Evolutionary conservation across 2,113 vertebrate species (phyloP).

Genomic region (Crotalus horridus): DNA sequence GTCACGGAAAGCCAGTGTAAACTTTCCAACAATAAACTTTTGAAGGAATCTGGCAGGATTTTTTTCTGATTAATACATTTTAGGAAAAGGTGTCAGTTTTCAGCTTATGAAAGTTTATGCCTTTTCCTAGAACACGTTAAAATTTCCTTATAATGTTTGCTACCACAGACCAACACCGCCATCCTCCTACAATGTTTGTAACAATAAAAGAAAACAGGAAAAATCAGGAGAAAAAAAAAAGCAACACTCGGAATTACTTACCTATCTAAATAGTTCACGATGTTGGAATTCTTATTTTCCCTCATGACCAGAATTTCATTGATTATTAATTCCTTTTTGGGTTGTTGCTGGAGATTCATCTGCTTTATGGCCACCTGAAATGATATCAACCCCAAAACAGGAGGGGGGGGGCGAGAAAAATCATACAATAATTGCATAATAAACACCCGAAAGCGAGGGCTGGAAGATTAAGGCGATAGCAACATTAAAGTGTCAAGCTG

Average conservation of each 20-base stretch:
- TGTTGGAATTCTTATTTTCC: constrained; percentile 99
- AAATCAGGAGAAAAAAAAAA: not conserved
- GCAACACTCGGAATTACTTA: constrained; percentile 56
- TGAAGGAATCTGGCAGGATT: not conserved
- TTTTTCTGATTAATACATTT: not conserved
- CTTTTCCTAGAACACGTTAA: not conserved
- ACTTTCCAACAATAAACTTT: not conserved
- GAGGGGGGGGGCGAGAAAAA: not conserved
- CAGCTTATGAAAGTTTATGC: not conserved
- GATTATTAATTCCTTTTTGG: constrained; percentile 99
- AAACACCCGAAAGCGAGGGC: not conserved
- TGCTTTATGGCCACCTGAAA: constrained; percentile 97
- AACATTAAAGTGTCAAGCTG: not conserved
- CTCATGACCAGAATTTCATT: constrained; percentile 99
- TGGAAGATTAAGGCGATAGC: not conserved
- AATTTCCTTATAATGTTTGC: not conserved
- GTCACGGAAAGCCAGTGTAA: not conserved
- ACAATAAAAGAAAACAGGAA: not conserved
- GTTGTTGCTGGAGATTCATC: constrained; percentile 99
- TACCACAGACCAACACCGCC: not conserved
- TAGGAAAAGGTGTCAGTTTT: not conserved
- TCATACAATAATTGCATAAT: not conserved
- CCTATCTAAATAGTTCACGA: constrained; percentile 99
- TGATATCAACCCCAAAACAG: constrained; percentile 21
- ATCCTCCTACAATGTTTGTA: not conserved